A percentile compares a stretch with the other conserved stretches of the same genome.
Evolutionary conservation across 2,797 vertebrate species (phyloP).

Genomic region (Anabas testudineus): DNA sequence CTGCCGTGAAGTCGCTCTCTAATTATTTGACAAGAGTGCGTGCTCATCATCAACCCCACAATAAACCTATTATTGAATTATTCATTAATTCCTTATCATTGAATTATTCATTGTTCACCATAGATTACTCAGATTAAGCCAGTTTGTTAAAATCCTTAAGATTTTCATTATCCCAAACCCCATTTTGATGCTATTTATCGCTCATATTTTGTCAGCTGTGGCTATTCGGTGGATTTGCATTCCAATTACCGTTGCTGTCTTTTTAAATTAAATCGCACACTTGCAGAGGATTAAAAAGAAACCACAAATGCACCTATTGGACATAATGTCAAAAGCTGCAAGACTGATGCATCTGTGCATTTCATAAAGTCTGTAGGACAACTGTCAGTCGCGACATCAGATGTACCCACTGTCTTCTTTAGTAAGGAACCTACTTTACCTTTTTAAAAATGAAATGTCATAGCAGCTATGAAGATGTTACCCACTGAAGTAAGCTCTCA

Average conservation of each 20-base stretch:
- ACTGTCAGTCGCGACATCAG: neutral
- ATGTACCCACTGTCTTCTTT: neutral
- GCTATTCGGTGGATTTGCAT: slow-evolving; percentile 38
- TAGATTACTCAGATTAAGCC: slow-evolving; percentile 19
- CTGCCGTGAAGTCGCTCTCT: neutral
- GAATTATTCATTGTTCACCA: slow-evolving; percentile 21
- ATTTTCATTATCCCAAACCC: slow-evolving; percentile 18
- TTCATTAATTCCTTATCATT: slow-evolving; percentile 21
- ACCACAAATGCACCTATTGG: neutral
- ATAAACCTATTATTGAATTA: slow-evolving; percentile 30
- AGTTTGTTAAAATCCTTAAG: slow-evolving; percentile 15
- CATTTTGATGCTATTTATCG: slow-evolving; percentile 2
- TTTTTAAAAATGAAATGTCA: too few relatives aligned
- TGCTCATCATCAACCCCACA: neutral
- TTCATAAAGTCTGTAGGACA: neutral
- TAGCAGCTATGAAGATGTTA: neutral
- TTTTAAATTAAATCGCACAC: slow-evolving; percentile 28
- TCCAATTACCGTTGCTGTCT: slow-evolving; percentile 8
- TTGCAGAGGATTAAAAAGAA: slow-evolving; percentile 3
- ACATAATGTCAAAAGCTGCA: neutral
- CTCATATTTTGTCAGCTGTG: slow-evolving; percentile 32
- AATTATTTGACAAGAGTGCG: slow-evolving; percentile 4
- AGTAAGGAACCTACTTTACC: too few relatives aligned
- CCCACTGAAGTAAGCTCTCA: too few relatives aligned
- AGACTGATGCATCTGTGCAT: neutral